A percentile compares a stretch with the other conserved stretches of the same genome.
Conservation (phyloP, 2,888 invertebrate species). For the Gortyna flavago region DNA sequence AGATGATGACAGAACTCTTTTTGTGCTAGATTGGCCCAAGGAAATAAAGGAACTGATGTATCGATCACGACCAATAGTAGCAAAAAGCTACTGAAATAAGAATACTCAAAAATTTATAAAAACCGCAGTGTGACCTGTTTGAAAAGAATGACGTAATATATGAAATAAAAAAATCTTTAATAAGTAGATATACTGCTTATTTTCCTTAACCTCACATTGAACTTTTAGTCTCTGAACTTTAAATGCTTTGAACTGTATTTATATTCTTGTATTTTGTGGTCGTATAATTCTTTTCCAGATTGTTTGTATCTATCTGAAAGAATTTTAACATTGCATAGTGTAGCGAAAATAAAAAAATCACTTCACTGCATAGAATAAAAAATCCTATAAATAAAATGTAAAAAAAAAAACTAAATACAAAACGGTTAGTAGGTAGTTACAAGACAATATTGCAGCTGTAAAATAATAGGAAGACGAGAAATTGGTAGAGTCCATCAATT, state of each 20-base stretch:
- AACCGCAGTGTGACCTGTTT: conserved; percentile 25
- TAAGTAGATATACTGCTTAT: conserved; percentile 1
- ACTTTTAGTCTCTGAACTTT: background rate
- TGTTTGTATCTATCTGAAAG: background rate
- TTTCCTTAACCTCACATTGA: conserved; percentile 9
- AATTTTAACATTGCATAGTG: background rate
- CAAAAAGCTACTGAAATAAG: conserved; percentile 50
- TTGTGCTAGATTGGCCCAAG: conserved; percentile 16
- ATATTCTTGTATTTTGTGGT: background rate
- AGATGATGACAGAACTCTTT: conserved; percentile 22
- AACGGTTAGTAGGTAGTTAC: background rate
- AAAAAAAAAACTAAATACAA: background rate
- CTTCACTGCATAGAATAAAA: background rate
- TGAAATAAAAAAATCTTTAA: conserved; percentile 1
- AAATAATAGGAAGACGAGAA: background rate
- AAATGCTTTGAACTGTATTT: background rate
- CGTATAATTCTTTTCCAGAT: background rate
- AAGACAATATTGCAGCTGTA: background rate
- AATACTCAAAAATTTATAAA: conserved; percentile 41
- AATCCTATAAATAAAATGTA: background rate
- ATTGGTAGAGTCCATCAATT: background rate
- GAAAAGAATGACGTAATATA: conserved; percentile 12
- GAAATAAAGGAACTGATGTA: conserved; percentile 45
- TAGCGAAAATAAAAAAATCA: no score
- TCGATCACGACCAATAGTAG: conserved; percentile 53